Percentiles rank a stretch among this genome's conserved stretches.
Evolutionary conservation across 2,113 vertebrate species (phyloP).

Genomic region (Nyctereutes procyonoides): DNA sequence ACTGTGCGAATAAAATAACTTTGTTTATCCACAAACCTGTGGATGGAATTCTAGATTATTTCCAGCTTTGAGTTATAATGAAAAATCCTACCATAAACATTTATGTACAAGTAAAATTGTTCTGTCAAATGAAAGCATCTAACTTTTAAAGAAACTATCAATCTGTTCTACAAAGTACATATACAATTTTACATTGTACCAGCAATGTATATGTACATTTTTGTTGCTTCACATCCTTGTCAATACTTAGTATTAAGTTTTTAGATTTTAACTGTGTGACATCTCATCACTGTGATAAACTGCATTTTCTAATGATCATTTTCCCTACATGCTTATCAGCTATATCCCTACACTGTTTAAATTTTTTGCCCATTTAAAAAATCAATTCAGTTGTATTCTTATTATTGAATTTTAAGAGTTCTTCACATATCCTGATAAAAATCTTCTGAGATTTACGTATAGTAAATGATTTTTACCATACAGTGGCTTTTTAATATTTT

Average conservation of each 20-base stretch:
- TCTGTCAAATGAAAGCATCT: background rate
- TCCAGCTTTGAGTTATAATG: background rate
- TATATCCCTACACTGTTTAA: background rate
- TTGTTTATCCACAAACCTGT: background rate
- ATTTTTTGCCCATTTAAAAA: background rate
- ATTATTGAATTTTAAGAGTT: background rate
- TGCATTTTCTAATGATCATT: background rate
- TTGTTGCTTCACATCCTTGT: background rate
- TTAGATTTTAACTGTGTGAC: background rate
- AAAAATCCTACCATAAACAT: slow-evolving; percentile 14
- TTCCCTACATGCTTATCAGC: background rate
- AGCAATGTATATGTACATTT: background rate
- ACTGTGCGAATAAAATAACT: background rate
- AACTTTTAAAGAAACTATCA: background rate
- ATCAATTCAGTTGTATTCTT: background rate
- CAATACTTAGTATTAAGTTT: background rate
- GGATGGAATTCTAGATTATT: background rate
- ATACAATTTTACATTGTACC: background rate
- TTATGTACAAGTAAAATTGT: background rate
- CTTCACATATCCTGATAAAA: background rate
- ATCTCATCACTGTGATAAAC: background rate
- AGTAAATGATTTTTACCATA: background rate
- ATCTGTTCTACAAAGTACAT: slow-evolving; percentile 3
- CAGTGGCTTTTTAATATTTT: background rate
- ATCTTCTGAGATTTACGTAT: background rate